phyloP scores from a whole-genome alignment of 1,140 invertebrate genomes.

The Apis cerana region DNA sequence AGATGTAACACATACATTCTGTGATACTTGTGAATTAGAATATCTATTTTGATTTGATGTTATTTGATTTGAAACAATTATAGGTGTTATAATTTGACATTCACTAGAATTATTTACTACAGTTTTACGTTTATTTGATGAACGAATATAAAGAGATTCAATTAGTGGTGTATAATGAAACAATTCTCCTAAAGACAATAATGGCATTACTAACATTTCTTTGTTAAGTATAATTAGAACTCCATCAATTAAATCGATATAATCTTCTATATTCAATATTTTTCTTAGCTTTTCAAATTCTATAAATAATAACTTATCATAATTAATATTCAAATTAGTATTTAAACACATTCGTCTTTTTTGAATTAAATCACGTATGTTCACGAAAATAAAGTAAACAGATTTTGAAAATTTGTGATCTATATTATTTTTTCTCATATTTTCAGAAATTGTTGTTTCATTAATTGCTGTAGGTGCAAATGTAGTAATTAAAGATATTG shows the following conservation, averaged over 20 bases:
- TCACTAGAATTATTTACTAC: neutral
- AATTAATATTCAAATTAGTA: neutral
- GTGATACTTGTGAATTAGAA: neutral
- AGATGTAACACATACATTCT: neutral
- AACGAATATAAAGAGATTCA: neutral
- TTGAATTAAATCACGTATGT: neutral
- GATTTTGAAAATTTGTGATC: neutral
- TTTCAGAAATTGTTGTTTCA: neutral
- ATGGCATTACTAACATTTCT: neutral
- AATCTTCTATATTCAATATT: neutral
- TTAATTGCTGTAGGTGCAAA: too few relatives aligned
- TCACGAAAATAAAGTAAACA: neutral
- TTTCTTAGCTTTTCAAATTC: slow-evolving; percentile 11
- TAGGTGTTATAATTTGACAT: neutral
- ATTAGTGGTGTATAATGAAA: neutral
- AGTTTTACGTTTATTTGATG: neutral
- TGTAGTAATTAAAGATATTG: neutral
- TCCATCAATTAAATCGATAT: neutral
- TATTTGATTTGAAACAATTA: neutral
- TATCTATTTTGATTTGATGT: neutral
- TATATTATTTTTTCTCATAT: neutral
- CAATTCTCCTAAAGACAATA: neutral
- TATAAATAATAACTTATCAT: neutral
- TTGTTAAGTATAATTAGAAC: neutral
- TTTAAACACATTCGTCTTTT: neutral